These are phyloP conservation scores for Aramus guarauna DNA, from an alignment of 2,113 vertebrate genomes.

Conservation along the genomic window DNA sequence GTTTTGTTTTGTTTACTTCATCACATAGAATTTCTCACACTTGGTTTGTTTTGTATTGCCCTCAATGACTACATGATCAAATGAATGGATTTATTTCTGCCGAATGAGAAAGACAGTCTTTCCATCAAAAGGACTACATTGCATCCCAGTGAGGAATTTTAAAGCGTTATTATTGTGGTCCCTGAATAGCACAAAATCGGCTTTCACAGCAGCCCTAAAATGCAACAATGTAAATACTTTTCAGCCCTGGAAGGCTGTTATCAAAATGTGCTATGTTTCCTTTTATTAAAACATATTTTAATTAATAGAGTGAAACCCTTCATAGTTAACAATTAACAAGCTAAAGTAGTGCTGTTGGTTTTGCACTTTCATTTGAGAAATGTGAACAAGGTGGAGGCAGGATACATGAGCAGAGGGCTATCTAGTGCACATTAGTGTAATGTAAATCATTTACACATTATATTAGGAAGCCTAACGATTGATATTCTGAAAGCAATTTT, in stretches of 20 bases:
- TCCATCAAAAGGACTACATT: conserved; percentile 85
- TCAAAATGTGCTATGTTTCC: conserved; percentile 67
- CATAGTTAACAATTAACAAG: conserved; percentile 51
- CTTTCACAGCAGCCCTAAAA: conserved; percentile 79
- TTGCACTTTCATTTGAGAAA: conserved; percentile 64
- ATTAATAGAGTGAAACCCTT: conserved; percentile 63
- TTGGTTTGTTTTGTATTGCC: conserved; percentile 92
- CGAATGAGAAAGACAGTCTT: conserved; percentile 86
- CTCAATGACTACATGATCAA: conserved; percentile 90
- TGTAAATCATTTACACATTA: conserved; percentile 60
- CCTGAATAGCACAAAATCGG: conserved; percentile 82
- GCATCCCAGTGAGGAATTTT: conserved; percentile 85
- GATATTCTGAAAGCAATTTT: background rate
- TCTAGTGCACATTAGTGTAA: conserved; percentile 4
- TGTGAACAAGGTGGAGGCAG: conserved; percentile 18
- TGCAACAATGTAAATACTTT: conserved; percentile 82
- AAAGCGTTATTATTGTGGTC: conserved; percentile 80
- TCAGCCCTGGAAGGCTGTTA: conserved; percentile 64
- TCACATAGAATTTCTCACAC: conserved; percentile 95
- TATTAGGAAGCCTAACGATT: conserved; percentile 8
- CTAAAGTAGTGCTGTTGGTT: conserved; percentile 30
- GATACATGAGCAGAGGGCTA: background rate
- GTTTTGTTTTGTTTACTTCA: conserved; percentile 90
- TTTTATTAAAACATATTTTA: conserved; percentile 75
- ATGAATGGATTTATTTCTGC: conserved; percentile 91